Conservation (phyloP, 2,113 vertebrate species). For the Laticauda laticaudata region DNA sequence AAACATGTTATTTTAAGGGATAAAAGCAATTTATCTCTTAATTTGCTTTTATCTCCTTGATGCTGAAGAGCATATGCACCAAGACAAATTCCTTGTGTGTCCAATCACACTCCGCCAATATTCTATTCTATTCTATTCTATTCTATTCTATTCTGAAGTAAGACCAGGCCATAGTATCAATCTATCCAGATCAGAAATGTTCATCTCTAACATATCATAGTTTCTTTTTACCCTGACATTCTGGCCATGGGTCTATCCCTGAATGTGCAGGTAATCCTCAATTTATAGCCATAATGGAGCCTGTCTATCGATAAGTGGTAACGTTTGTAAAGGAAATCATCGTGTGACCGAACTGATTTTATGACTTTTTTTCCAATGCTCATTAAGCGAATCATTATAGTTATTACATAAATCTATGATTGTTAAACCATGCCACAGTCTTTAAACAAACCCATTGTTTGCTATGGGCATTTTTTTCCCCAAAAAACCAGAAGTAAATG, state of each 20-base stretch:
- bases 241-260: neutral
- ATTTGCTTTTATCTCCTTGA: neutral
- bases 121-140: too few species aligned
- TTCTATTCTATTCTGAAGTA: neutral
- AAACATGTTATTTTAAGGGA: neutral
- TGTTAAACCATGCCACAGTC: neutral
- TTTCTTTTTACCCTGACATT: neutral
- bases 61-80: neutral
- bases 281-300: neutral
- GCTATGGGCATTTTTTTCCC: neutral
- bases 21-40: neutral
- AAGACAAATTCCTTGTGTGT: too few species aligned
- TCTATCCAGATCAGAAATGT: neutral
- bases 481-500: neutral
- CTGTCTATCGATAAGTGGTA: neutral
- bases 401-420: neutral
- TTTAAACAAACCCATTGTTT: neutral
- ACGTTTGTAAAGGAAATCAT: neutral
- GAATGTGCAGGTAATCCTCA: neutral
- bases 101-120: too few species aligned
- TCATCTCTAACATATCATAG: neutral
- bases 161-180: neutral
- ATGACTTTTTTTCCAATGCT: neutral
- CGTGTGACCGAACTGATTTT: neutral
- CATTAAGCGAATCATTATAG: neutral